These are phyloP conservation scores for Phalanger gymnotis DNA, from an alignment of 2,797 vertebrate species.

Conservation along the genomic window DNA sequence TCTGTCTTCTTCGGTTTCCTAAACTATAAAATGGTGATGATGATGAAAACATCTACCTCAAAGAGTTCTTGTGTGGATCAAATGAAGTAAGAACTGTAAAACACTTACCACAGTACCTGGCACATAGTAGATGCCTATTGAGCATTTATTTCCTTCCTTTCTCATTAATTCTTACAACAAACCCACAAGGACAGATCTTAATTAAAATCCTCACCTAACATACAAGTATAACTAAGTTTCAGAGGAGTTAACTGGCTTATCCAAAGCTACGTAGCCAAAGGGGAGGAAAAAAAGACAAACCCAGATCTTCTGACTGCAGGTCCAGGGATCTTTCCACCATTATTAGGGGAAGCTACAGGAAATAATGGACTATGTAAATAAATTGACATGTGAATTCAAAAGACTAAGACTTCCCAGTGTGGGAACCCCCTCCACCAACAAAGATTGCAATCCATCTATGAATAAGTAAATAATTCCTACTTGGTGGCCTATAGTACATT, in stretches of 20 bases:
- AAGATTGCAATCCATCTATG: neutral
- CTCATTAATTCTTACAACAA: neutral
- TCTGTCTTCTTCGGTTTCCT: neutral
- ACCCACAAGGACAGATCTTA: neutral
- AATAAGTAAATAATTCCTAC: neutral
- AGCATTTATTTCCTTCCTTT: neutral
- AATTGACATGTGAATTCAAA: neutral
- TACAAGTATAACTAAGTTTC: neutral
- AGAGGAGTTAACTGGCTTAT: neutral
- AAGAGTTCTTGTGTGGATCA: neutral
- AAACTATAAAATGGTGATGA: neutral
- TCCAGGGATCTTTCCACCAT: neutral
- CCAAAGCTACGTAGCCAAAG: neutral
- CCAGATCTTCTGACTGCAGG: neutral
- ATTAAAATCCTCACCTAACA: neutral
- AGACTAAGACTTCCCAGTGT: neutral
- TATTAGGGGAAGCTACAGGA: neutral
- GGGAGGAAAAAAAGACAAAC: neutral
- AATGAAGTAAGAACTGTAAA: neutral
- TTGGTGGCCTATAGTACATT: neutral
- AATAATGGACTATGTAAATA: neutral
- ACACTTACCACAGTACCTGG: neutral
- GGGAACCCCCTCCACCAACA: neutral
- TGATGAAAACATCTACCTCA: neutral
- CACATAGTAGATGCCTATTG: neutral